Evolutionary conservation across 2,888 invertebrate genomes (phyloP).

Genomic region (Tolmerus cingulatus): DNA sequence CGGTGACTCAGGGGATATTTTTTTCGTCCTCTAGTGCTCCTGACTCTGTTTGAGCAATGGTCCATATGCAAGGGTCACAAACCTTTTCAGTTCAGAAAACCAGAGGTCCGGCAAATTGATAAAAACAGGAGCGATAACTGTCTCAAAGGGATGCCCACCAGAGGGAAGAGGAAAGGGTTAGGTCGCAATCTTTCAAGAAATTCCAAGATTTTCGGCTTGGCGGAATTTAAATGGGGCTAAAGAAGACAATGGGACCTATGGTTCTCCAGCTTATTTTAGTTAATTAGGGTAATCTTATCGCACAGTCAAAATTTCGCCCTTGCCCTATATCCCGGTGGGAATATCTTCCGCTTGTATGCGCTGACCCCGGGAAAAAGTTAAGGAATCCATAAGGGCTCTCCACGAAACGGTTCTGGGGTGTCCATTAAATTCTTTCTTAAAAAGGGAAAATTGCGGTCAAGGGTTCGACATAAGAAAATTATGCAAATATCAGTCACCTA

Average conservation of each 20-base stretch:
- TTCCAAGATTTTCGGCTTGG: not conserved
- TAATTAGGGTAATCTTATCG: conserved; percentile 47
- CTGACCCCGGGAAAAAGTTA: not conserved
- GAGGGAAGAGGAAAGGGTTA: not conserved
- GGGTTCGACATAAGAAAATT: conserved; percentile 41
- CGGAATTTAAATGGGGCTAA: not conserved
- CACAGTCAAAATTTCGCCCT: conserved; percentile 7
- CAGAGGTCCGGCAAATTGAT: conserved; percentile 27
- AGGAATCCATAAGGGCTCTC: not conserved
- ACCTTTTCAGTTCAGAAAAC: conserved; percentile 36
- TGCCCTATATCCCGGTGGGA: not conserved
- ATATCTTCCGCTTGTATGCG: not conserved
- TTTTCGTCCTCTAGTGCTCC: not conserved
- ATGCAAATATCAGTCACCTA: conserved; percentile 39
- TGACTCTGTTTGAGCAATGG: not conserved
- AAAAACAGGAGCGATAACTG: conserved; percentile 2
- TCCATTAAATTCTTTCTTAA: not conserved
- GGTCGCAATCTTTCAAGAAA: not conserved
- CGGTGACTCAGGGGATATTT: not conserved
- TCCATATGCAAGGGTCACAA: conserved; percentile 12
- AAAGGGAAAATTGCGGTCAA: conserved; percentile 38
- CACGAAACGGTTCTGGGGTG: not conserved
- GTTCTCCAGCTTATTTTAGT: conserved; percentile 7
- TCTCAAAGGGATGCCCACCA: not conserved
- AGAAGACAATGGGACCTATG: conserved; percentile 5